Base-by-base conservation (phyloP, 2,888 invertebrate species). In the Zaprionus bogoriensis region DNA sequence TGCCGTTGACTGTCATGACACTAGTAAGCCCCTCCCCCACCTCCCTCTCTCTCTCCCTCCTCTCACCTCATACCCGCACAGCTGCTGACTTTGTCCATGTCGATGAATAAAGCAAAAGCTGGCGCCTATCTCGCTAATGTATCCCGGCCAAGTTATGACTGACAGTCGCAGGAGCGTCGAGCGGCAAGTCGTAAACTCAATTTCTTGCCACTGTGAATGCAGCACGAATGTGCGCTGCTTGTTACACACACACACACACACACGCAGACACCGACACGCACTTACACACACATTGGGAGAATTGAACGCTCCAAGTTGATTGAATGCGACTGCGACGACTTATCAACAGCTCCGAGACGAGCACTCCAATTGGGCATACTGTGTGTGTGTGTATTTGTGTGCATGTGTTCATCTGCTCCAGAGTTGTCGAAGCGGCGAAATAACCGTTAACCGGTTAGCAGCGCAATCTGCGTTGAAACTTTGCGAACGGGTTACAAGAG, bases 61-160 rank as follows among this genome's bases (percentile, higher is more conserved):
- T 5, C 17, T 5, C 32, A 20, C 23, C 7, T 17, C 44, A 30
- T 14, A 17, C 12, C 17, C 14, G n/a, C 25, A n/a, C n/a, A n/a
- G 23, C 23, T 17, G 27, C 22, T 27, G 44, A 7, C 17, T 7
- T 10, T 6, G 22, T 17, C 20, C 20, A 22, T 42, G 17, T 30
- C 30, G 10, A 73, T 73, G 73, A 73, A 73, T 73, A 68, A 68
- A 61, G 73, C 72, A 73, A 61, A 64, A 68, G 71, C 64, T 54
- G 67, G 23, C 54, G 73, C 65, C 68, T 60, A 68, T 73, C 73
- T 68, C 68, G 68, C 64, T 73, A 71, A 71, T 71, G 71, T 72
- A 71, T 71, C 72, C 67, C 48, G 72, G 51, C 60, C 73, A 72
- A 64, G 71, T 71, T 71, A 71, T 71, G 71, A 72, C 67, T 72